Evolutionary conservation across 2,797 vertebrate genomes (phyloP).

Genomic region (Neoniphon sammara): DNA sequence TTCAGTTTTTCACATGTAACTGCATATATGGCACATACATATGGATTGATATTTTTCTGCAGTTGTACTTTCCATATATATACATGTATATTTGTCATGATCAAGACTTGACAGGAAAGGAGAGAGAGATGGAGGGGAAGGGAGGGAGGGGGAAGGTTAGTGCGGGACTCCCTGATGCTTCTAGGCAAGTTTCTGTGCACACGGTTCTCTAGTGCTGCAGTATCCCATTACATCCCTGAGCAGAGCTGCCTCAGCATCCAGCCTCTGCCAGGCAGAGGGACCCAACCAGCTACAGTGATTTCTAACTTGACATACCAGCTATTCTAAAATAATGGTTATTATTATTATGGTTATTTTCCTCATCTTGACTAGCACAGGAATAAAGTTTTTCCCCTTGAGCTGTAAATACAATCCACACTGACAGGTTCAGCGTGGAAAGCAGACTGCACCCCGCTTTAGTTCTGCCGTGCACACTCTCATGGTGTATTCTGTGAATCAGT

Average conservation of each 20-base stretch:
- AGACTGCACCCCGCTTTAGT: conserved; percentile 32
- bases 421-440: conserved; percentile 13
- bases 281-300: conserved; percentile 27
- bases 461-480: conserved; percentile 31
- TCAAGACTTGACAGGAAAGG: conserved; percentile 43
- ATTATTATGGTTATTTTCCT: conserved; percentile 1
- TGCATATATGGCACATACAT: not conserved
- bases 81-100: conserved; percentile 12
- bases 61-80: not conserved
- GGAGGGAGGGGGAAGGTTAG: conserved; percentile 65
- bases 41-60: not conserved
- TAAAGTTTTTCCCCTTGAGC: conserved; percentile 39
- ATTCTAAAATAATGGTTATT: not conserved
- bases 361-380: conserved; percentile 21
- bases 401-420: conserved; percentile 18
- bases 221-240: conserved; percentile 79
- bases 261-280: conserved; percentile 28
- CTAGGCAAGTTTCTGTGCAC: conserved; percentile 83
- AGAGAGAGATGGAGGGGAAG: conserved; percentile 36
- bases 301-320: not conserved
- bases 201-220: conserved; percentile 84
- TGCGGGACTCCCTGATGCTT: conserved; percentile 82
- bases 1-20: not conserved
- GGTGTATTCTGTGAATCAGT: conserved; percentile 23
- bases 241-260: conserved; percentile 74